Conservation (phyloP, 2,797 vertebrate species). For the Anniella stebbinsi region DNA sequence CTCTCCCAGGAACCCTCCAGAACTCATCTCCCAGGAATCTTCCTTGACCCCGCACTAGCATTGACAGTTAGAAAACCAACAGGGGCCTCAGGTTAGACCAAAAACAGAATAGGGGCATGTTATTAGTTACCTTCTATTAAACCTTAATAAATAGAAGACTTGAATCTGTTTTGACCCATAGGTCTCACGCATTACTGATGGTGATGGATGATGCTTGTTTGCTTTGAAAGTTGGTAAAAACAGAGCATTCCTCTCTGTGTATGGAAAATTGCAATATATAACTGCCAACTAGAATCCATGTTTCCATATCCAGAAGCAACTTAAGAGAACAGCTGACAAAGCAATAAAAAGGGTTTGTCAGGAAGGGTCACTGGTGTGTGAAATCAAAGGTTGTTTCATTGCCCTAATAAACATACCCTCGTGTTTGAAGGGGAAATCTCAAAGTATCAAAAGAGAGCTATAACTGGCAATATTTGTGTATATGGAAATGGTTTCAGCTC, state of each 20-base stretch:
- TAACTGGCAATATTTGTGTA: neutral
- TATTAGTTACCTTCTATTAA: neutral
- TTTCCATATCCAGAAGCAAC: conserved; percentile 42
- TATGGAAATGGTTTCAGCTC: neutral
- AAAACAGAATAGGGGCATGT: no score
- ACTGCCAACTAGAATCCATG: conserved; percentile 50
- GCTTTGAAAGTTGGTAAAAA: conserved; percentile 2
- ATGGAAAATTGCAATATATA: conserved; percentile 18
- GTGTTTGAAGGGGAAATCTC: neutral
- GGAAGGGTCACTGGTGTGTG: neutral
- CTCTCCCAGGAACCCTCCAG: neutral
- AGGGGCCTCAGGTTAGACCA: neutral
- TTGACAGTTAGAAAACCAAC: neutral
- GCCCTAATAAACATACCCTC: neutral
- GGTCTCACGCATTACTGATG: neutral
- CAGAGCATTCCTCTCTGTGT: neutral
- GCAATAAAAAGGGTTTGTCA: neutral
- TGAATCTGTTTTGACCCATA: neutral
- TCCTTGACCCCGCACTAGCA: neutral
- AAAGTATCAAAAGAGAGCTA: neutral
- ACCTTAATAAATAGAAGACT: neutral
- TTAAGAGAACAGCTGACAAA: conserved; percentile 45
- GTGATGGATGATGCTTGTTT: accelerated
- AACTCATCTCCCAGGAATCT: neutral
- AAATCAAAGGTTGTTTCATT: neutral